Percentiles rank a stretch among this genome's conserved stretches.
phyloP scores from a whole-genome alignment of 2,797 vertebrate species.

The Streptopelia turtur region DNA sequence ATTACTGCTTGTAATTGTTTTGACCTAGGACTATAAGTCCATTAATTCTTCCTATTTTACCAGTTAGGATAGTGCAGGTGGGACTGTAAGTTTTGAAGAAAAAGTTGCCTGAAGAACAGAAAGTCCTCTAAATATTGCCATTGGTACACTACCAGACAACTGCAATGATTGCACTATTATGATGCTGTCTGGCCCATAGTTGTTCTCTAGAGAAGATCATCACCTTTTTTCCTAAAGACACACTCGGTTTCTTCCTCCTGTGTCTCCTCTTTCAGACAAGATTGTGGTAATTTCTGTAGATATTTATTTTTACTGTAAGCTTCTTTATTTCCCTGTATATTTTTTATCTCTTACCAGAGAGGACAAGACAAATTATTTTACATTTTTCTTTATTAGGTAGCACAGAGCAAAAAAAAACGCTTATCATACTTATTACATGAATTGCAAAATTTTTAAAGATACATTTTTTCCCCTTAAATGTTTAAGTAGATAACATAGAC shows the following conservation, averaged over 20 bases:
- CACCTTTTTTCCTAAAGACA: not conserved
- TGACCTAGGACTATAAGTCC: not conserved
- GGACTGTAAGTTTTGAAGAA: not conserved
- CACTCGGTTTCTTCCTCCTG: not conserved
- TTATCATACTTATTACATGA: not conserved
- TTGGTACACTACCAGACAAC: not conserved
- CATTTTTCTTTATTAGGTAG: not conserved
- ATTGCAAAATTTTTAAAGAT: not conserved
- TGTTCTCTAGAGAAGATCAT: not conserved
- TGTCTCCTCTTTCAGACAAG: not conserved
- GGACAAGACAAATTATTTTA: not conserved
- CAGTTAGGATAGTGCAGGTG: not conserved
- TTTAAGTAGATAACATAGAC: not conserved
- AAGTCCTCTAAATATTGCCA: not conserved
- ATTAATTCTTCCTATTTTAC: not conserved
- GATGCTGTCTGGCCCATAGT: not conserved
- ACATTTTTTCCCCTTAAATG: not conserved
- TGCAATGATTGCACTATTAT: not conserved
- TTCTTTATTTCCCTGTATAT: not conserved
- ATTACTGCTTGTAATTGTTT: not conserved
- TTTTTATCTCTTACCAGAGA: not conserved
- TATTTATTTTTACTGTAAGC: not conserved
- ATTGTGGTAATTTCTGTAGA: not conserved
- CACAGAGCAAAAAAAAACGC: not conserved
- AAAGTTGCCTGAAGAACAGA: not conserved